Conservation (phyloP, 2,797 vertebrate genomes). For the Decapterus maruadsi region DNA sequence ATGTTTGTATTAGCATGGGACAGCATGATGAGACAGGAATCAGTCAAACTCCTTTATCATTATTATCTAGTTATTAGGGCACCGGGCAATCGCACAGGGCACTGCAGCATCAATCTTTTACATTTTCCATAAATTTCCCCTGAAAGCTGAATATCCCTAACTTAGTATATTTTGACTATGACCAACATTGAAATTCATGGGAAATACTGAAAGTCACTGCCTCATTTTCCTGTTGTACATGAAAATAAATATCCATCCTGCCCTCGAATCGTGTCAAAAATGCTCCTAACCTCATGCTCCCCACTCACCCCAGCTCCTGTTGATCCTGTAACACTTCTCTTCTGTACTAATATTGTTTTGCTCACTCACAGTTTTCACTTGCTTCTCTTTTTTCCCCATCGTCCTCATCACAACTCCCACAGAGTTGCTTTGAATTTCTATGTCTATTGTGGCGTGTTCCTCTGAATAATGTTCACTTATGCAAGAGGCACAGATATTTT, state of each 20-base stretch:
- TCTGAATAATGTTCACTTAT: conserved; percentile 9
- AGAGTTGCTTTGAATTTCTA: conserved; percentile 21
- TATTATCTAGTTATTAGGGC: no score
- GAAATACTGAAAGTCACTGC: not conserved
- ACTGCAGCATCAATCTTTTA: no score
- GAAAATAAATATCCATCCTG: no score
- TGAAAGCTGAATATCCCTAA: no score
- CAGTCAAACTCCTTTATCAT: not conserved
- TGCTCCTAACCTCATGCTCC: no score
- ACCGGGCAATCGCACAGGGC: no score
- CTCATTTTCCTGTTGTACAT: not conserved
- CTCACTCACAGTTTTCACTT: not conserved
- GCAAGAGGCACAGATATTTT: not conserved
- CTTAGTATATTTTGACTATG: not conserved
- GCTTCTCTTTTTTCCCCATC: not conserved
- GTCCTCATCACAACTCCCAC: conserved; percentile 5
- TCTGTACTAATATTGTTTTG: not conserved
- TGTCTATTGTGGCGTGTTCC: conserved; percentile 7
- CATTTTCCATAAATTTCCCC: no score
- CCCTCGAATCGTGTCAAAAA: not conserved
- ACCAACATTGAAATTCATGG: not conserved
- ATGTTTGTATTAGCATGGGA: not conserved
- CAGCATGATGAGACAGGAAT: not conserved
- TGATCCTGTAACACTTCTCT: not conserved
- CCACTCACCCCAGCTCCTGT: not conserved